Evolutionary conservation across 2,797 vertebrate species (phyloP).

Genomic region (Antrozous pallidus): DNA sequence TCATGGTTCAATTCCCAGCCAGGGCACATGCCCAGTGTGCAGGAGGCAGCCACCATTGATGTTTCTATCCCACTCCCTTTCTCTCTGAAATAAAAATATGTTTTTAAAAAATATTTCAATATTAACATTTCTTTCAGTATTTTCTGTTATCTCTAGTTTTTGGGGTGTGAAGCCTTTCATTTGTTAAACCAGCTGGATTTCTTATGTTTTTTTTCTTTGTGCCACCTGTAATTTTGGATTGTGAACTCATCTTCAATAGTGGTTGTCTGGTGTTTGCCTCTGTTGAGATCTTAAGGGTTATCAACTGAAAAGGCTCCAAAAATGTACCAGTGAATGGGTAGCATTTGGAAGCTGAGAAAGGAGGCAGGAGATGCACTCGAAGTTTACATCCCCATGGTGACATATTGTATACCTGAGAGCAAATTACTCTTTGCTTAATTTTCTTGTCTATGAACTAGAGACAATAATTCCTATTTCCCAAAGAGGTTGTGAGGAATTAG

Average conservation of each 20-base stretch:
- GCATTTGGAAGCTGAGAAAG: background rate
- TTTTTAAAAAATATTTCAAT: background rate
- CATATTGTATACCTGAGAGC: background rate
- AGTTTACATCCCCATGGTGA: background rate
- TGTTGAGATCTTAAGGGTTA: background rate
- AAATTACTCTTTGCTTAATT: constrained; percentile 4
- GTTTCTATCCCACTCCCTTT: background rate
- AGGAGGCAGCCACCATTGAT: too few species aligned
- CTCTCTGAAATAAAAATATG: too few species aligned
- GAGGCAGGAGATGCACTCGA: background rate
- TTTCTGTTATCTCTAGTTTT: background rate
- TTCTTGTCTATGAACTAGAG: constrained; percentile 1
- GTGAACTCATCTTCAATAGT: background rate
- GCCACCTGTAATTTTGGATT: background rate
- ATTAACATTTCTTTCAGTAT: background rate
- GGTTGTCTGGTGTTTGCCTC: background rate
- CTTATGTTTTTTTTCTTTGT: background rate
- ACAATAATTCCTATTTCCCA: constrained; percentile 15
- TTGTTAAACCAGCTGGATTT: background rate
- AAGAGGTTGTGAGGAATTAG: background rate
- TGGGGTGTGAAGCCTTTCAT: background rate
- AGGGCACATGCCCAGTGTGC: too few species aligned
- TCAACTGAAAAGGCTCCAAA: background rate
- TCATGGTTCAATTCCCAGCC: too few species aligned
- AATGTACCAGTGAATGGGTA: background rate